Evolutionary conservation across 1,140 invertebrate genomes (phyloP).

Genomic region (Drosophila jambulina): DNA sequence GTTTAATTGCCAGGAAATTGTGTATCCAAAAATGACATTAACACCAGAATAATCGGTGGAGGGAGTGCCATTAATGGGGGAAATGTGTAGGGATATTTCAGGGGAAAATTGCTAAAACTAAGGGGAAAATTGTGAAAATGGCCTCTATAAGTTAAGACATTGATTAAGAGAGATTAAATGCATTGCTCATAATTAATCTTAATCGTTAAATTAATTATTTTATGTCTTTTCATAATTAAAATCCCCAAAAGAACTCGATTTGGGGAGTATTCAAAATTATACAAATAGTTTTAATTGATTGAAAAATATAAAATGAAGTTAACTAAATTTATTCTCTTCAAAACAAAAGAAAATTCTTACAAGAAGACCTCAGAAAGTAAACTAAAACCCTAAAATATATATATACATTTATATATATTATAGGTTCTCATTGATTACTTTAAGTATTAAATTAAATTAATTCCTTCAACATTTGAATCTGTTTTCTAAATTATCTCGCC

Average conservation of each 20-base stretch:
- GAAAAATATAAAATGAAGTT: no score
- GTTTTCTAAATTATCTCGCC: slow-evolving; percentile 4
- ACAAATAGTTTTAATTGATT: no score
- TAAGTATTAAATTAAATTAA: no score
- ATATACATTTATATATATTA: background rate
- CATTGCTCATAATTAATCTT: background rate
- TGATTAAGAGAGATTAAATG: background rate
- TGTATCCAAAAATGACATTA: slow-evolving; percentile 22
- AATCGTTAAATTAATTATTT: slow-evolving; percentile 5
- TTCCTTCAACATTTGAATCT: background rate
- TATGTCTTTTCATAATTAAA: no score
- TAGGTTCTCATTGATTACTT: background rate
- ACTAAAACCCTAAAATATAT: background rate
- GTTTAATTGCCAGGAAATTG: slow-evolving; percentile 22
- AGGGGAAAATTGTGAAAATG: background rate
- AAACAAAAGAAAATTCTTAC: background rate
- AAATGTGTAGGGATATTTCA: background rate
- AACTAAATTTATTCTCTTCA: no score
- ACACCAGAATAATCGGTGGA: slow-evolving; percentile 5
- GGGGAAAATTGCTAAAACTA: no score
- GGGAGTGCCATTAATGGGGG: background rate
- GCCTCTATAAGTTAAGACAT: background rate
- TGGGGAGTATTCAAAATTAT: no score
- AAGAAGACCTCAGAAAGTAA: background rate
- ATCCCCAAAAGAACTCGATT: no score